Base-by-base conservation (phyloP, 53 echinoderm and acorn worm genomes). In the Henricia sp. region DNA sequence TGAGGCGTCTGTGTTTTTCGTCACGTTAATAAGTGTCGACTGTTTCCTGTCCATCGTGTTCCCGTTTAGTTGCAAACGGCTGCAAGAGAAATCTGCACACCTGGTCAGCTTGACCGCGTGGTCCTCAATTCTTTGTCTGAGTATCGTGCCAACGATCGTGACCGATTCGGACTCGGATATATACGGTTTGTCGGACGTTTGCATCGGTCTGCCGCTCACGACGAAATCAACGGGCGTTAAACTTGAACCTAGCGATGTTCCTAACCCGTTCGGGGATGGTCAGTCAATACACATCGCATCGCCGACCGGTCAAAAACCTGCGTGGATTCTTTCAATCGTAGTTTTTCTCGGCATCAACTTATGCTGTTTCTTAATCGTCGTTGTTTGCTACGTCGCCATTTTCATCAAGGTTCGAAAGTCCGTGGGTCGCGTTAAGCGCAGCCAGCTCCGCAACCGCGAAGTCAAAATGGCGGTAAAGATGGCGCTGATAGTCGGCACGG, bases 311-410 rank as follows among this genome's bases (percentile, higher is more conserved):
- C 27, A 26, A 24, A 33, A 77, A 25, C 78, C 62, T 17, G 56
- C 77, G 4, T 87, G 87, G 87, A 52, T 80, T 29, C 71, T 42
- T 27, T 75, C 86, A 13, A 75, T 76, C 25, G 68, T 73, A 6
- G 2, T 86, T 32, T 86, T 86, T 20, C 42, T 87, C 19, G 87
- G 67, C 37, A 33, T 87, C 30, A 87, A 87, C 69, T 19, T 90
- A 16, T 24, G 71, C 3, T 86, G 68, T n/a, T 80, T 90, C 50
- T 13, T 69, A 8, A 36, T 36, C 26, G 74, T 41, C 64, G 0
- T 87, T 14, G 2, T 30, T 33, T 77, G 65, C 51, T 86, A 86
- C 48, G 38, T 65, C 28, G 87, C 39, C 30, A 75, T 87, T n/a
- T 87, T 87, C 30, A 29, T 52, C 6, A 39, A 51, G 17, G 51